A percentile compares a stretch with the other conserved stretches of the same genome.
phyloP scores from a whole-genome alignment of 2,113 vertebrate species.

The Zosterops lateralis region DNA sequence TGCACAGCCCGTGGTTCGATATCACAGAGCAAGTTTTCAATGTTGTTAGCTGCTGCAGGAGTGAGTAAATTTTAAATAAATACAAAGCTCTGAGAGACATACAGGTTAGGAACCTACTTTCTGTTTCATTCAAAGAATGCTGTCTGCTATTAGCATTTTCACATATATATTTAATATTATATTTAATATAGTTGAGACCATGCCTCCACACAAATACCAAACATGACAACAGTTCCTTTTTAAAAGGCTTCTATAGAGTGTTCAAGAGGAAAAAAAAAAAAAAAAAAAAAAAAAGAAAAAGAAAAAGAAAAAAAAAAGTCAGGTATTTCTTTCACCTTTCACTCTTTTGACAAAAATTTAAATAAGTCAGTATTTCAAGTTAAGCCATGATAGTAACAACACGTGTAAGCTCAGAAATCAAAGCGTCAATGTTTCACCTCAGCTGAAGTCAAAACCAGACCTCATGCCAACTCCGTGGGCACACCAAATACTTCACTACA shows the following conservation, averaged over 20 bases:
- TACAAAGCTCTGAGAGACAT: neutral
- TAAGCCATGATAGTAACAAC: neutral
- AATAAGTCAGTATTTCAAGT: neutral
- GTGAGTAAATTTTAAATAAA: neutral
- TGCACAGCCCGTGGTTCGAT: neutral
- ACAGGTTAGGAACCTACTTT: neutral
- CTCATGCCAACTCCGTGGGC: neutral
- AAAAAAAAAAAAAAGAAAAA: neutral
- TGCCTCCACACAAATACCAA: neutral
- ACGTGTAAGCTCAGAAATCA: neutral
- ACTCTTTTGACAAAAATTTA: neutral
- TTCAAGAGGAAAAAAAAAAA: neutral
- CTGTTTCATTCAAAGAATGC: neutral
- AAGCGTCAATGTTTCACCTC: neutral
- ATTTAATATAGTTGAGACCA: neutral
- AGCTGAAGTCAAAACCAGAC: neutral
- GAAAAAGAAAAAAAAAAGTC: neutral
- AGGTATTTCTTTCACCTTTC: neutral
- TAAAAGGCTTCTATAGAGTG: neutral
- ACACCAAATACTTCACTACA: neutral
- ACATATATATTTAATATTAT: neutral
- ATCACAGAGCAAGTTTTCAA: neutral
- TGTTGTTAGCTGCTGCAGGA: neutral
- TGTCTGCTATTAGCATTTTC: neutral
- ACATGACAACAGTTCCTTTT: neutral